A percentile compares a stretch with the other conserved stretches of the same genome.
Evolutionary conservation across 2,888 invertebrate genomes (phyloP).

Genomic region (Germaria angustata): DNA sequence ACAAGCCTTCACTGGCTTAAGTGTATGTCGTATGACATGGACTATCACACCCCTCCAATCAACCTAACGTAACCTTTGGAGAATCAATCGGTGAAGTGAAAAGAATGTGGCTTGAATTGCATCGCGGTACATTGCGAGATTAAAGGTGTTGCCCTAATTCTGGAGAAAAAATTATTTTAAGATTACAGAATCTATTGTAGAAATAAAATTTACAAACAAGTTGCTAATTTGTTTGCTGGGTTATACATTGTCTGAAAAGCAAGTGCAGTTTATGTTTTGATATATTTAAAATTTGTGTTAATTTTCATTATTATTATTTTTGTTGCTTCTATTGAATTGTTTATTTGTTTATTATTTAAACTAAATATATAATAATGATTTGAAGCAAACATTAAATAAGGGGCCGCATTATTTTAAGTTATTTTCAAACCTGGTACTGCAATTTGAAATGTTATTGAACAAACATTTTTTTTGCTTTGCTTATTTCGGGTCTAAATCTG

Average conservation of each 20-base stretch:
- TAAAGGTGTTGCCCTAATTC: too few species aligned
- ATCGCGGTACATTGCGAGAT: too few species aligned
- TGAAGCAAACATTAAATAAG: constrained; percentile 4
- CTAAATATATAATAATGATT: constrained; percentile 19
- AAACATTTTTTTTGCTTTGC: not conserved
- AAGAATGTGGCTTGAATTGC: too few species aligned
- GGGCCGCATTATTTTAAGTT: not conserved
- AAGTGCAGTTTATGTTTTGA: constrained; percentile 23
- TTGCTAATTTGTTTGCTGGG: not conserved
- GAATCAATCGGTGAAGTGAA: too few species aligned
- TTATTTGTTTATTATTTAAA: constrained; percentile 43
- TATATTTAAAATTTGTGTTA: constrained; percentile 10
- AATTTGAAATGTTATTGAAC: constrained; percentile 10
- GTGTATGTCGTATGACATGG: too few species aligned
- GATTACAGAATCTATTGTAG: too few species aligned
- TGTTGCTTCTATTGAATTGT: constrained; percentile 28
- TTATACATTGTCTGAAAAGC: not conserved
- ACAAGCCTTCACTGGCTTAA: too few species aligned
- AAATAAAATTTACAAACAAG: not conserved
- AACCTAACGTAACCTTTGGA: too few species aligned
- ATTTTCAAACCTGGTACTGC: constrained; percentile 1
- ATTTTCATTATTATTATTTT: not conserved
- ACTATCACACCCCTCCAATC: too few species aligned
- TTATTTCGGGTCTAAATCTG: not conserved
- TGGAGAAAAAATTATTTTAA: too few species aligned